phyloP scores from a whole-genome alignment of 2,113 vertebrate species.

The Protobothrops mucrosquamatus region DNA sequence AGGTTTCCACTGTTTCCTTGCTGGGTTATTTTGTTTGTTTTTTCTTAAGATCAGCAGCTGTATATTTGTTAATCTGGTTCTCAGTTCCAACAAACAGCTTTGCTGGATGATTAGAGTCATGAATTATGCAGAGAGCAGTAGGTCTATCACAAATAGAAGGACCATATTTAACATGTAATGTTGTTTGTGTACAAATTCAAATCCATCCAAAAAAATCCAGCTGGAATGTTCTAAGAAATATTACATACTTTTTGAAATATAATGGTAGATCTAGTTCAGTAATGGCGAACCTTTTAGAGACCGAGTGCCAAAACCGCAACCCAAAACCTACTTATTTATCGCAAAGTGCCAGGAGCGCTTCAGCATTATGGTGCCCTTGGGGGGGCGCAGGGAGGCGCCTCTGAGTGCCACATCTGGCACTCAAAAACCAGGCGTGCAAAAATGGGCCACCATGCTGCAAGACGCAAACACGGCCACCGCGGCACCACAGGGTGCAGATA shows the following conservation, averaged over 20 bases:
- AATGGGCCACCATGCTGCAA: no score
- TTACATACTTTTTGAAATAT: neutral
- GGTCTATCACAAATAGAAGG: conserved; percentile 16
- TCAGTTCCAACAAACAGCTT: neutral
- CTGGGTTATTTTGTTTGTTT: neutral
- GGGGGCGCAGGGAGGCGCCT: no score
- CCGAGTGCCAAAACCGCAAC: no score
- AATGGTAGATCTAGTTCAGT: neutral
- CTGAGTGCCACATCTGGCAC: no score
- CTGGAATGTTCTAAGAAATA: neutral
- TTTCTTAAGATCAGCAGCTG: neutral
- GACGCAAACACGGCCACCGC: no score
- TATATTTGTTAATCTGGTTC: neutral
- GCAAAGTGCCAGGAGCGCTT: no score
- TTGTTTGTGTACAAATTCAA: neutral
- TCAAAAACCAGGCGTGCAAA: no score
- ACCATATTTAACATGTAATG: neutral
- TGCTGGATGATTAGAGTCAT: conserved; percentile 26
- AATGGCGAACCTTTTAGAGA: no score
- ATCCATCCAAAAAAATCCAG: neutral
- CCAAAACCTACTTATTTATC: no score
- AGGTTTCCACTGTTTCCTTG: neutral
- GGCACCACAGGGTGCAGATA: no score
- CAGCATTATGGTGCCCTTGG: no score
- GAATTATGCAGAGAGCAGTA: conserved; percentile 4